Percentiles rank a stretch among this genome's conserved stretches.
Evolutionary conservation across 2,888 invertebrate genomes (phyloP).

Genomic region (Fabriciana adippe): DNA sequence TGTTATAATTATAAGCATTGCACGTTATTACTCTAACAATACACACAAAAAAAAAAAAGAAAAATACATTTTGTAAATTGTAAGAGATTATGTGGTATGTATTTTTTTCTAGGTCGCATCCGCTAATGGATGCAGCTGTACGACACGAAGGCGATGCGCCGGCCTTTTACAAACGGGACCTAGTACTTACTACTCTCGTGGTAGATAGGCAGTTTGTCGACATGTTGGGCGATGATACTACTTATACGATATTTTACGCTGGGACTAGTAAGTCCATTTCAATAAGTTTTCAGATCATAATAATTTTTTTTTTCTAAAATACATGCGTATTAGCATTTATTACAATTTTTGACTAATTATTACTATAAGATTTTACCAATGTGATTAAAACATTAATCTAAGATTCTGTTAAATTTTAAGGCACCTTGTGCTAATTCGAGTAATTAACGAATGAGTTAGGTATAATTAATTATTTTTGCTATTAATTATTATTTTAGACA

Average conservation of each 20-base stretch:
- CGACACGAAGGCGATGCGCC: conserved; percentile 84
- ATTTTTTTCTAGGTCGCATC: conserved; percentile 79
- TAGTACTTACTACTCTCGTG: conserved; percentile 83
- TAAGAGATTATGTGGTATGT: neutral
- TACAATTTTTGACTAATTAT: no score
- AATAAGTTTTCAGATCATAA: neutral
- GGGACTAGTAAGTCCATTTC: conserved; percentile 79
- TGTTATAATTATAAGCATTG: no score
- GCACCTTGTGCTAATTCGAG: no score
- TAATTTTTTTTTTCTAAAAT: neutral
- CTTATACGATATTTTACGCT: conserved; percentile 83
- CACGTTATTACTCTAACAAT: no score
- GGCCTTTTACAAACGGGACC: conserved; percentile 83
- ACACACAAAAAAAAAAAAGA: neutral
- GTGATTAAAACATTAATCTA: no score
- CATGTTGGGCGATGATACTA: conserved; percentile 77
- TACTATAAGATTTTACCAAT: no score
- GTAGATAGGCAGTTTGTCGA: conserved; percentile 83
- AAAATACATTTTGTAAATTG: neutral
- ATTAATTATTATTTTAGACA: no score
- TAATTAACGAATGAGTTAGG: no score
- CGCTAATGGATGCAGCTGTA: conserved; percentile 87
- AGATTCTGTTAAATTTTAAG: no score
- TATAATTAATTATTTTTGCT: no score
- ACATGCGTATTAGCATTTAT: no score